Conservation (phyloP, 2,797 vertebrate genomes). For the Cossypha niveicapilla region DNA sequence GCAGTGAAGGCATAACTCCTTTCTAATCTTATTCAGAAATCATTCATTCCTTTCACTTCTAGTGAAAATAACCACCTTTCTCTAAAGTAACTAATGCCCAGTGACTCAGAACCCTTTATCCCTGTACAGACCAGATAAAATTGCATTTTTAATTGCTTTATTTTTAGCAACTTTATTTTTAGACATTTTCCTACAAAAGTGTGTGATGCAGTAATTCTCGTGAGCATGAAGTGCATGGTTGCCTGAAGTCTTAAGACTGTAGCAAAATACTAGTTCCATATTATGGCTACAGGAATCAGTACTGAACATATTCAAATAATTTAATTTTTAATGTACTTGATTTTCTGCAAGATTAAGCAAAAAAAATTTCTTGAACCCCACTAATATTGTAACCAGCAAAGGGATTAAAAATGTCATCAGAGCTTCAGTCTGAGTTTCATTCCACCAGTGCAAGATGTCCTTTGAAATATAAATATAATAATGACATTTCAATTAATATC, state of each 20-base stretch:
- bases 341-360: background rate
- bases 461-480: constrained; percentile 57
- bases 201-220: background rate
- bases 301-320: background rate
- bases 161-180: background rate
- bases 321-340: background rate
- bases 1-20: background rate
- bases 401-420: constrained; percentile 20
- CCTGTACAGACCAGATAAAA: background rate
- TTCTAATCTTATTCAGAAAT: background rate
- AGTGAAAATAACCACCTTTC: background rate
- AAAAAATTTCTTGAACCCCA: background rate
- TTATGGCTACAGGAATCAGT: background rate
- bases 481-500: constrained; percentile 49
- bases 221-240: background rate
- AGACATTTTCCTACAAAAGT: background rate
- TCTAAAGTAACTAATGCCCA: background rate
- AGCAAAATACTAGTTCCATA: background rate
- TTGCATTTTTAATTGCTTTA: background rate
- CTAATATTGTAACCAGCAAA: background rate
- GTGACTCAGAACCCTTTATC: background rate
- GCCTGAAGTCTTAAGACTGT: background rate
- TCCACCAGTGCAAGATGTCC: constrained; percentile 41
- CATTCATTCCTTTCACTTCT: background rate
- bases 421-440: background rate